Evolutionary conservation across 2,113 vertebrate genomes (phyloP), one percentile per base, ranked within the genome.

Genomic region (Oncorhynchus kisutch): DNA sequence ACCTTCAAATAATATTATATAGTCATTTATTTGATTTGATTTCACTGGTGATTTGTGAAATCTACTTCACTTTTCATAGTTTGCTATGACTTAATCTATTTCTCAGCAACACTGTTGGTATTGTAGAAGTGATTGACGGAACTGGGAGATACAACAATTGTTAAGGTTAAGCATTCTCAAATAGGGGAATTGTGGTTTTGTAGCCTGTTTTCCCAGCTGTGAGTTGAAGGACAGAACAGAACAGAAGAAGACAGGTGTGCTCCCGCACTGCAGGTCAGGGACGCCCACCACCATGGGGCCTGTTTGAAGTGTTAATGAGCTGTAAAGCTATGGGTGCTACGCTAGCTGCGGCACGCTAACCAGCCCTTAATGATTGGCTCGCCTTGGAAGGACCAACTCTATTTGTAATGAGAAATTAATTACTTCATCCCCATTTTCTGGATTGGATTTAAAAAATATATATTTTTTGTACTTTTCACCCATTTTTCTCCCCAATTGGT

Each of bases 181-280:
- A 24, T 62, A 22, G 5, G 59, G 7, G 59, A 22, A 62, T 62
- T 62, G 59, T 62, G n/a, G 20, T 54, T 54, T 54, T 54, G n/a
- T 18, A 20, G 4, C n/a, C n/a, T 62, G 59, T 62, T n/a, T 62
- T 62, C 59, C 59, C 51, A 54, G 51, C 59, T 62, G 59, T 62
- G 14, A 20, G 59, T 62, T 62, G 59, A 62, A 62, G 59, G n/a
- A 18, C 51, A 54, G 20, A 5, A 18, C 75, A 73, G 69, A 74
- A 51, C 49, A 60, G 59, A 60, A 81, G 48, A 78, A 60, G 59
- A 22, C 59, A 22, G 59, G 59, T 62, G 59, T 62, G 13, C 68
- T 48, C 29, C 31, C 16, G n/a, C 9, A 70, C 20, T 24, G 20
- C 39, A n/a, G 68, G 68, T 22, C 45, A 22, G n/a, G n/a, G 39